Conservation (phyloP, 2,113 vertebrate genomes). For the Sakesphorus luctuosus region DNA sequence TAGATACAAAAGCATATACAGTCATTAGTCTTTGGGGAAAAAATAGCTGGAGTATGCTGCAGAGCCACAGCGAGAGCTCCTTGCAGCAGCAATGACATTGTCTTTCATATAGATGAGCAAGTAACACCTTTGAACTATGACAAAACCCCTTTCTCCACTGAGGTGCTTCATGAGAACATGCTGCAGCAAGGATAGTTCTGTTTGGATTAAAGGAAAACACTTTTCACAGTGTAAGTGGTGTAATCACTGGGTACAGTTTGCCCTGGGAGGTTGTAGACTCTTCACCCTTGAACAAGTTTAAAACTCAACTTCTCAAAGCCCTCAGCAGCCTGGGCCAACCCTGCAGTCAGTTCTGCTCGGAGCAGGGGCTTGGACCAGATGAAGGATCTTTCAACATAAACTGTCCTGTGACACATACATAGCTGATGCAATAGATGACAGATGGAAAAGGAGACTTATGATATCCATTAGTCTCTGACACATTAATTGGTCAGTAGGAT, state of each 20-base stretch:
- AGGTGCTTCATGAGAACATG: background rate
- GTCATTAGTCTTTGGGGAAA: background rate
- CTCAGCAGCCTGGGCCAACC: background rate
- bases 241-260: background rate
- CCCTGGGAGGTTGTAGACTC: background rate
- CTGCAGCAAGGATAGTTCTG: background rate
- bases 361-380: background rate
- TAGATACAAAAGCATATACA: background rate
- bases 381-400: background rate
- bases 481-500: background rate
- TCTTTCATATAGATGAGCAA: background rate
- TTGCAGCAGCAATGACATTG: background rate
- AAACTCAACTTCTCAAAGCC: background rate
- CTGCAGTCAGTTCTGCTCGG: background rate
- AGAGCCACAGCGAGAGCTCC: background rate
- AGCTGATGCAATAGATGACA: background rate
- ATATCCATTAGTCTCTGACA: background rate
- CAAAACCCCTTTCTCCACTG: fast-evolving
- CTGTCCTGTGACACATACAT: background rate
- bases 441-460: background rate
- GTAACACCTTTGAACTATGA: background rate
- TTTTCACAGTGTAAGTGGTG: background rate
- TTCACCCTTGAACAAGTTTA: background rate
- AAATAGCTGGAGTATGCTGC: background rate
- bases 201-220: background rate